Conservation (phyloP, 2,888 invertebrate species). For the Hydraecia micacea region DNA sequence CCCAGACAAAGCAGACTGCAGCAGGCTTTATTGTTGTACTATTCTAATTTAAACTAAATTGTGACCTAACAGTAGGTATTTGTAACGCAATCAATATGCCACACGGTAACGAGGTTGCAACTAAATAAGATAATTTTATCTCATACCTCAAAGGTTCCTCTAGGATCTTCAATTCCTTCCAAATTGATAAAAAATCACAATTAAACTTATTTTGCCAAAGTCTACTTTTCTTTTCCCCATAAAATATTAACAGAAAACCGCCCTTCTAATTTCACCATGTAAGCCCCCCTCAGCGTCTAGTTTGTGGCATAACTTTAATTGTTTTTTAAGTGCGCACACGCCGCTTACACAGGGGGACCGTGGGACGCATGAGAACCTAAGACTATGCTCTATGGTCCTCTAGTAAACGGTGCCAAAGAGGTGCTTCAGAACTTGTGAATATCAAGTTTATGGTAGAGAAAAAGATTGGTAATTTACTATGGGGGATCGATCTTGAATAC, state of each 20-base stretch:
- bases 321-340: slow-evolving; percentile 85
- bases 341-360: slow-evolving; percentile 64
- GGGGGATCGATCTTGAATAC: not conserved
- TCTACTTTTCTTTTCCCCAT: not conserved
- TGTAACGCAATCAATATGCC: not conserved
- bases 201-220: not conserved
- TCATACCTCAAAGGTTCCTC: not conserved
- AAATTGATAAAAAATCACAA: not conserved
- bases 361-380: slow-evolving; percentile 69
- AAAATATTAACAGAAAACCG: slow-evolving; percentile 9
- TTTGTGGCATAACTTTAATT: slow-evolving; percentile 86
- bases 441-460: slow-evolving; percentile 24
- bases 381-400: slow-evolving; percentile 56
- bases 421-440: slow-evolving; percentile 64
- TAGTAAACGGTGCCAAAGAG: slow-evolving; percentile 67
- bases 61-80: not conserved
- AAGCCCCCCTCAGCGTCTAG: slow-evolving; percentile 66
- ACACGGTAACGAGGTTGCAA: not conserved
- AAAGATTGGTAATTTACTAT: slow-evolving; percentile 20
- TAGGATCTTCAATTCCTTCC: not conserved
- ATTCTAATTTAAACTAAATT: not conserved
- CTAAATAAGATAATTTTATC: not conserved
- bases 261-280: slow-evolving; percentile 65
- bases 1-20: not conserved
- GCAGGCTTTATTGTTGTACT: not conserved